phyloP scores from a whole-genome alignment of 1,140 invertebrate species.

The Bombus turneri region DNA sequence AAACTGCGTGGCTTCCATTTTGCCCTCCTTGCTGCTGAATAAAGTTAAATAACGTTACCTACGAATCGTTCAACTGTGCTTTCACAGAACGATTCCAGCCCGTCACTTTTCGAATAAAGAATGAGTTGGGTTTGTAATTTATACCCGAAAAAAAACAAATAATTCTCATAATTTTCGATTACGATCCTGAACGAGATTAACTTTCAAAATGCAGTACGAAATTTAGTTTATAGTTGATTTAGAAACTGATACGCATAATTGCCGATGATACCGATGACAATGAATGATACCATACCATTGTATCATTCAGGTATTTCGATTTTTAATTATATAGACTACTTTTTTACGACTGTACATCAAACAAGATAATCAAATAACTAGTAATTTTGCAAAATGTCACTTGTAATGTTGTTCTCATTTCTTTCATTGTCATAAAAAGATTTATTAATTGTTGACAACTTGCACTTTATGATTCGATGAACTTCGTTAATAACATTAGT shows the following conservation, averaged over 20 bases:
- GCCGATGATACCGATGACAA: no score
- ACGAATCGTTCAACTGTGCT: constrained; percentile 21
- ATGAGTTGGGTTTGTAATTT: neutral
- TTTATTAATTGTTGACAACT: no score
- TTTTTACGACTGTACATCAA: no score
- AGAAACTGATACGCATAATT: neutral
- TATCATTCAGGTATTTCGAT: no score
- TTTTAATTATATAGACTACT: no score
- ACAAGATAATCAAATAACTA: no score
- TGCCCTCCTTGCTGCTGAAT: neutral
- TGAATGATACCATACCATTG: no score
- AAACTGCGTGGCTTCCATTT: constrained; percentile 26
- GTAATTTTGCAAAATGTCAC: no score
- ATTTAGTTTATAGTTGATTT: neutral
- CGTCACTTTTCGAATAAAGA: neutral
- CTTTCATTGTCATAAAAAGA: no score
- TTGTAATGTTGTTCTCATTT: no score
- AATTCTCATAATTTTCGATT: neutral
- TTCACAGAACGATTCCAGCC: constrained; percentile 31
- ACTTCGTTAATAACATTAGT: neutral
- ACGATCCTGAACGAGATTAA: neutral
- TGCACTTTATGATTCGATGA: no score
- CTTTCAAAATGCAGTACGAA: neutral
- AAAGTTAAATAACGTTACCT: constrained; percentile 26
- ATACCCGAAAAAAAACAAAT: neutral